Percentiles rank a stretch among this genome's conserved stretches.
phyloP scores from a whole-genome alignment of 2,113 vertebrate genomes.

The Dromas ardeola region DNA sequence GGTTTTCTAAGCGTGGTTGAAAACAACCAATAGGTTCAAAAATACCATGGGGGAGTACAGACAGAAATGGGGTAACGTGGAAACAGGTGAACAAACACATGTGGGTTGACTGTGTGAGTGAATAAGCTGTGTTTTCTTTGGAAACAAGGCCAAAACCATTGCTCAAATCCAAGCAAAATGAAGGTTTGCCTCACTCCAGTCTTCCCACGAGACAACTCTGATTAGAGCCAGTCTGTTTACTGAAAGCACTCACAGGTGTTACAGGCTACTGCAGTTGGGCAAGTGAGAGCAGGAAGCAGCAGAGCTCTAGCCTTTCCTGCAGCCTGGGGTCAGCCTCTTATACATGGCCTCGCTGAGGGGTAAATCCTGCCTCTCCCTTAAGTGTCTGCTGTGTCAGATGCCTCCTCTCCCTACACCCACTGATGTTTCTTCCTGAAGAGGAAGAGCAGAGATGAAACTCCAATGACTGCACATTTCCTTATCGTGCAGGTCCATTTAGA shows the following conservation, averaged over 20 bases:
- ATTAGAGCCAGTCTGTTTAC: not conserved
- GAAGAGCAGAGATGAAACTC: not conserved
- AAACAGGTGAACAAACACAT: not conserved
- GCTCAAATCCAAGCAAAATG: not conserved
- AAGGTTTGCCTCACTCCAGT: not conserved
- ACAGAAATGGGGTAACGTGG: accelerated
- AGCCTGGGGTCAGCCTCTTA: not conserved
- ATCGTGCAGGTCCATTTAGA: not conserved
- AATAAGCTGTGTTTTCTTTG: not conserved
- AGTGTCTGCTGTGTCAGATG: not conserved
- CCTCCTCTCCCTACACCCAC: not conserved
- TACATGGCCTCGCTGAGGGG: not conserved
- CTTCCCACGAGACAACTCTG: not conserved
- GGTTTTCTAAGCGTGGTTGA: not conserved
- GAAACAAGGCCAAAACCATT: not conserved
- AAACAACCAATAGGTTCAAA: not conserved
- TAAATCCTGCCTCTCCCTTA: not conserved
- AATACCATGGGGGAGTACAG: not conserved
- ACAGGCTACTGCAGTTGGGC: not conserved
- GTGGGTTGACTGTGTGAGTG: not conserved
- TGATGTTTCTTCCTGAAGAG: not conserved
- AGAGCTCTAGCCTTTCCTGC: not conserved
- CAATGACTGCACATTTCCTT: not conserved
- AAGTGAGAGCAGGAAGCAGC: not conserved
- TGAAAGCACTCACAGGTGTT: not conserved